A percentile compares a stretch with the other conserved stretches of the same genome.
Conservation (phyloP, 2,113 vertebrate species). For the Cettia cetti region DNA sequence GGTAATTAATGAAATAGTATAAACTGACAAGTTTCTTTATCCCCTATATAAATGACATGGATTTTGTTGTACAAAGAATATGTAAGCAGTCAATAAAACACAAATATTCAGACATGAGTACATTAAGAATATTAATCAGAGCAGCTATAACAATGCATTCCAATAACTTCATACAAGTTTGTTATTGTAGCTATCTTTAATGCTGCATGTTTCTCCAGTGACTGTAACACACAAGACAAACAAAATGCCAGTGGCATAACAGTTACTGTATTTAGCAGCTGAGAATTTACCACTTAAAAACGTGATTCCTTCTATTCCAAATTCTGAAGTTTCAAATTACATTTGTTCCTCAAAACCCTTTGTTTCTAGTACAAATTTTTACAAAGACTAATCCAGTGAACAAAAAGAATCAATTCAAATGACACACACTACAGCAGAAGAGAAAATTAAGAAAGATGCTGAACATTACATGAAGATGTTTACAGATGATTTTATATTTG, state of each 20-base stretch:
- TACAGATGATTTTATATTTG: not conserved
- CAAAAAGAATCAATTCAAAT: not conserved
- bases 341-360: not conserved
- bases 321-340: not conserved
- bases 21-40: not conserved
- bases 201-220: not conserved
- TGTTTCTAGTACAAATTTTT: not conserved
- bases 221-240: not conserved
- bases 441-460: not conserved
- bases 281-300: not conserved
- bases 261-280: constrained; percentile 2
- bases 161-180: not conserved
- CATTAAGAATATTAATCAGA: not conserved
- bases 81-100: not conserved
- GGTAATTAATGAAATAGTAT: not conserved
- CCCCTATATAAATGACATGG: not conserved
- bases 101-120: not conserved
- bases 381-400: not conserved
- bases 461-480: not conserved
- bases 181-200: not conserved
- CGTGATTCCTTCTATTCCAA: not conserved
- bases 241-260: not conserved
- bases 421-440: not conserved
- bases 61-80: not conserved
- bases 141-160: not conserved